phyloP scores from a whole-genome alignment of 2,113 vertebrate genomes.

The Odocoileus hemionus region DNA sequence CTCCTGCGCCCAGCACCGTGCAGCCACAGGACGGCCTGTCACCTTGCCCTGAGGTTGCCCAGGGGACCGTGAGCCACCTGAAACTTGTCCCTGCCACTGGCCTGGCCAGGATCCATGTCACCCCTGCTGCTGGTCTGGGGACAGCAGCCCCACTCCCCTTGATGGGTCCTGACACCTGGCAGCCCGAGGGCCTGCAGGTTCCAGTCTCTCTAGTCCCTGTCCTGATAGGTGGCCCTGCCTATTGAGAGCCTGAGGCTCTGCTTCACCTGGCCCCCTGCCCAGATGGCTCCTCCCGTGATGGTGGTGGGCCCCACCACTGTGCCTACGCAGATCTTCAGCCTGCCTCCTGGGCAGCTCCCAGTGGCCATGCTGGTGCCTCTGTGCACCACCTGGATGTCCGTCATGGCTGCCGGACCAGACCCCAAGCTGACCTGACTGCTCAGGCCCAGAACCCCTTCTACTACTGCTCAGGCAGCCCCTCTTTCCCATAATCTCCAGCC shows the following conservation, averaged over 20 bases:
- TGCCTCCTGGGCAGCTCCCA: conserved; percentile 16
- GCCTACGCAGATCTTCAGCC: conserved; percentile 1
- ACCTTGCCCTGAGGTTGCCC: neutral
- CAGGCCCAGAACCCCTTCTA: neutral
- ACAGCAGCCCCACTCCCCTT: neutral
- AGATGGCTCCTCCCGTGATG: neutral
- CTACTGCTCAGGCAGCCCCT: neutral
- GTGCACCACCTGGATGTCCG: neutral
- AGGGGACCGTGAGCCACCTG: neutral
- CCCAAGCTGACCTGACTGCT: neutral
- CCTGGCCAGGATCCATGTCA: neutral
- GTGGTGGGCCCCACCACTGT: neutral
- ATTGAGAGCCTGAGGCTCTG: neutral
- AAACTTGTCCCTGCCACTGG: neutral
- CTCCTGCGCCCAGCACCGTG: rapidly evolving
- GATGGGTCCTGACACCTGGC: neutral
- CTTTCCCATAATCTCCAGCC: neutral
- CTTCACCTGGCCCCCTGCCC: neutral
- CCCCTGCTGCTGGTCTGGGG: neutral
- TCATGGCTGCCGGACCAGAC: neutral
- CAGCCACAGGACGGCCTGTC: neutral
- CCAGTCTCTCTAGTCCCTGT: neutral
- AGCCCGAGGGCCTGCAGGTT: neutral
- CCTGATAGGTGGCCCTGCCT: neutral
- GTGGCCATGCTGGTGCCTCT: neutral